Conservation (phyloP, 2,113 vertebrate species). For the Chaetodon trifascialis region DNA sequence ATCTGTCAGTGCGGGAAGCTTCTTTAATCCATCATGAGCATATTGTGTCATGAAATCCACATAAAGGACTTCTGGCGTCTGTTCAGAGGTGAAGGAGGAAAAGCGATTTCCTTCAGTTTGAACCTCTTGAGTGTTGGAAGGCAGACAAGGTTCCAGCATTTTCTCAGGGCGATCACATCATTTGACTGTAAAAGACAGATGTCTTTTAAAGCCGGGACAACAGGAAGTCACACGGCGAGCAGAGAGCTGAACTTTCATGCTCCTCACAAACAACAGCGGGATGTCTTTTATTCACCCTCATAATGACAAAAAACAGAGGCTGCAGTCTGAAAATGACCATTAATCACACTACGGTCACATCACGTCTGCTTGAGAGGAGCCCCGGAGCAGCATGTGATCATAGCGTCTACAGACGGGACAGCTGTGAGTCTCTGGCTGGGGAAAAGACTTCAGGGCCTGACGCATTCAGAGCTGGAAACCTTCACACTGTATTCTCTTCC, state of each 20-base stretch:
- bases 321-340: constrained; percentile 1
- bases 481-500: constrained; percentile 10
- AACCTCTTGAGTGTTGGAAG: constrained; percentile 29
- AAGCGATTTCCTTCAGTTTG: constrained; percentile 46
- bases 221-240: constrained; percentile 22
- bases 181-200: constrained; percentile 58
- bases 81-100: constrained; percentile 37
- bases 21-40: constrained; percentile 28
- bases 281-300: neutral
- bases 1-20: neutral
- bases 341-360: constrained; percentile 23
- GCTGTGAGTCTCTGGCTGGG: constrained; percentile 27
- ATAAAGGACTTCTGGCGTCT: constrained; percentile 34
- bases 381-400: constrained; percentile 9
- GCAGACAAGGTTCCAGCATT: constrained; percentile 41
- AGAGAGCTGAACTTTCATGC: neutral
- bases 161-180: constrained; percentile 57
- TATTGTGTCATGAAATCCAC: constrained; percentile 43
- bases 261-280: neutral
- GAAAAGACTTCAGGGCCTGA: neutral
- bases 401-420: constrained; percentile 22
- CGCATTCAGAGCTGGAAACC: constrained; percentile 16
- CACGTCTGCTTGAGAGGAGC: constrained; percentile 17
- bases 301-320: neutral
- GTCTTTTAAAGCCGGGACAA: constrained; percentile 35